Percentiles rank a stretch among this genome's conserved stretches.
Evolutionary conservation across 2,113 vertebrate genomes (phyloP).

Genomic region (Oncorhynchus tshawytscha): DNA sequence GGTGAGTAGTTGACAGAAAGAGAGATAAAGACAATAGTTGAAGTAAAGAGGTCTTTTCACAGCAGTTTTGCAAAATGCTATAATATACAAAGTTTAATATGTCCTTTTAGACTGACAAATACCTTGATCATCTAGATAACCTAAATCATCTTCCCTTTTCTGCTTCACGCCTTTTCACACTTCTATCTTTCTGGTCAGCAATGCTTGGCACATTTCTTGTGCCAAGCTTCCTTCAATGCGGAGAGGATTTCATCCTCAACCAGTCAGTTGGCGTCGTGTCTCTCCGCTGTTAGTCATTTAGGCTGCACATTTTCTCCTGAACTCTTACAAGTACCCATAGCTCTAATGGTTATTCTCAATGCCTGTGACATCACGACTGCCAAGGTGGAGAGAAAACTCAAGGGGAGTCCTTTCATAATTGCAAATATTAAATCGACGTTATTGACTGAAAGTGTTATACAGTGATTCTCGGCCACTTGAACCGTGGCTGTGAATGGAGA

Average conservation of each 20-base stretch:
- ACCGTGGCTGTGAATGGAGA: neutral
- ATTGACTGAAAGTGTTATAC: too few relatives aligned
- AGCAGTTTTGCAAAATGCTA: too few relatives aligned
- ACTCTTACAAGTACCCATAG: conserved; percentile 23
- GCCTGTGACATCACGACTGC: neutral
- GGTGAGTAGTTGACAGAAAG: too few relatives aligned
- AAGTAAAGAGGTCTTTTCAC: too few relatives aligned
- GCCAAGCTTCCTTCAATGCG: conserved; percentile 37
- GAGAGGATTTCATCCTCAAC: conserved; percentile 36
- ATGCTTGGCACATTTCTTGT: conserved; percentile 19
- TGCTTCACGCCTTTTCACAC: neutral
- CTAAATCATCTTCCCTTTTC: neutral
- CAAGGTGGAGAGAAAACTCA: too few relatives aligned
- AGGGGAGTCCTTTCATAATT: too few relatives aligned
- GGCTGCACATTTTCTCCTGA: conserved; percentile 16
- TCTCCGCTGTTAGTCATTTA: conserved; percentile 37
- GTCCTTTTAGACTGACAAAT: too few relatives aligned
- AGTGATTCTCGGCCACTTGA: too few relatives aligned
- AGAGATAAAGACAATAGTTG: too few relatives aligned
- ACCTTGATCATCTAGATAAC: too few relatives aligned
- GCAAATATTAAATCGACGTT: too few relatives aligned
- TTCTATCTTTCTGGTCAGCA: neutral
- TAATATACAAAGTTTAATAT: too few relatives aligned
- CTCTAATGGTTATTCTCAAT: neutral
- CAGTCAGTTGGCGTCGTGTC: conserved; percentile 24